Base-by-base conservation (phyloP, 1,140 invertebrate species). In the Pogonomyrmex barbatus region DNA sequence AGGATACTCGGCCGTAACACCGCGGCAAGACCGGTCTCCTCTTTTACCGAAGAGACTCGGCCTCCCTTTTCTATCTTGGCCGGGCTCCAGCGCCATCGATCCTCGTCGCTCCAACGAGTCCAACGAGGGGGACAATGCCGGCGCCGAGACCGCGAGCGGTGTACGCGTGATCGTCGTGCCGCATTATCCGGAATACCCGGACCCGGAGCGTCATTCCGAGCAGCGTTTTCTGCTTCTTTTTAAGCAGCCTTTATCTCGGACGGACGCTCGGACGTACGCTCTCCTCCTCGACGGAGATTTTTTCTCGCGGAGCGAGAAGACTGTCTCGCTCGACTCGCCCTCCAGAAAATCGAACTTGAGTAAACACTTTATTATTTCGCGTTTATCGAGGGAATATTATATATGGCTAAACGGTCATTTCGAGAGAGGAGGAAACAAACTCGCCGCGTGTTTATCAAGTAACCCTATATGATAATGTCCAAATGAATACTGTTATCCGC, bases 11-110 rank as follows among this genome's bases (percentile, higher is more conserved):
- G 12, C 12, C 68, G 42, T 82, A 39, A 58, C 39, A 71, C 2
- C 54, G 42, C 39, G 65, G 47, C 12, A 60, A 89, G 90, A 92
- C 89, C 91, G 89, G 91, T 91, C 89, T 88, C 85, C 85, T 88
- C 86, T 85, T 88, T 87, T 87, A 67, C 63, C 54, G 79, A 86
- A 73, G 86, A 79, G 70, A 58, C 76, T 77, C 68, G 62, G 73
- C 47, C 39, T 63, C 88, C 17, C 67, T 87, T 62, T 88, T 81
- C 79, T 65, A 45, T 33, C 30, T 24, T 30, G 52, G 33, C 33
- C 36, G 17, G 54, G 9, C 39, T 63, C 79, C 45, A 63, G 56
- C 50, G 50, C 89, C 65, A 75, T 79, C 88, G 70, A 62, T 52
- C 33, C 70, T 83, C 84, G 71, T 54, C 62, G 85, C 86, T 56